Base-by-base conservation (phyloP, 2,888 invertebrate species). In the Matsumyia berberina region DNA sequence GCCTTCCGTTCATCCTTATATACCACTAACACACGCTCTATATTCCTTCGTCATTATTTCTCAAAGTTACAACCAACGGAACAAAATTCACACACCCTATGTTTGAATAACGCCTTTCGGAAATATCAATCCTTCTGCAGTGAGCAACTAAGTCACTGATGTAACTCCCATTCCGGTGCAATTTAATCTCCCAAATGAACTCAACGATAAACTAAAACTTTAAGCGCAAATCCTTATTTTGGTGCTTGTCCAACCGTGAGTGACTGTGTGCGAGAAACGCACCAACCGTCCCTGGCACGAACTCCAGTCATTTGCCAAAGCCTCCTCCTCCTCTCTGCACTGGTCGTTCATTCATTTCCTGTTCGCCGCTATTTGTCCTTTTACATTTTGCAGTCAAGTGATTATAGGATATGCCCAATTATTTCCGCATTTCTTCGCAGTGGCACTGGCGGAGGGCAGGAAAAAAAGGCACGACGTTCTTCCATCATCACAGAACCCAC, bases 361-460 rank as follows among this genome's bases (percentile, higher is more conserved):
- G 39, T 35, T 73, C 62, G 49, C 53, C 60, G 60, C 35, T 62
- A 42, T 62, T 55, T 73, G 79, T 83, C 83, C 55, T 79, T 67
- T 73, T 73, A n/a, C 73, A 83, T 79, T 83, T 83, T 83, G 83
- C 79, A 83, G 83, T 83, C 83, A 79, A 83, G 83, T 79, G 83
- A 83, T 83, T 83, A 83, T 72, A 73, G 79, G 83, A 83, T 83
- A 83, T 83, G 73, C 79, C 83, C 79, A 83, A 83, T 83, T 83
- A 78, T 78, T 83, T 73, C 78, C 78, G 64, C 83, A 83, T 62
- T 83, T 73, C 73, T 83, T 73, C 58, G 39, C 60, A 74, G 33
- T 57, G 42, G 39, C 67, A 62, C 55, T 60, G 55, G 62, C 53
- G 64, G 46, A 5, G 24, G n/a, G 15, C 44, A 53, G 8, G 12